Evolutionary conservation across 2,888 invertebrate genomes (phyloP), one percentile per base, ranked within the genome.

Genomic region (Pseudolycoriella hygida): DNA sequence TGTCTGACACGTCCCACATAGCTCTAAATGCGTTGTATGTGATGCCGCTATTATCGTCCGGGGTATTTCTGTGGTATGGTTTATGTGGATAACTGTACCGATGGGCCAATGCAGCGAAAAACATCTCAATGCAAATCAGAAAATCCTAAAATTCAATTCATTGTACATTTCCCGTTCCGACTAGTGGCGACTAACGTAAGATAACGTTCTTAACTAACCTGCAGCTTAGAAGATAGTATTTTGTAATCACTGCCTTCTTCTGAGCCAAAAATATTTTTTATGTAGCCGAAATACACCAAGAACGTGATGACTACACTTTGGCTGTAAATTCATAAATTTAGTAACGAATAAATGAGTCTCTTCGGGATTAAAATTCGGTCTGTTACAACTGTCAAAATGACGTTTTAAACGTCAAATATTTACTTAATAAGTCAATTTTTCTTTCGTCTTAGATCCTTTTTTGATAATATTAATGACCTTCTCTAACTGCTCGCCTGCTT

Each of bases 1-100:
- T 89, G 63, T 96, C 96, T 0, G 90, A 88, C n/a, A 96, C 80
- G 60, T 96, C 93, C 80, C 89, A 89, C 90, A 94, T 93, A 15
- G 89, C 85, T 50, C 82, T 66, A 63, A 92, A 87, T 1, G 88
- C 84, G 41, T 77, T 74, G 55, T 85, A 83, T 15, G 42, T 42
- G 0, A 60, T 57, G 49, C 73, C 68, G 15, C 69, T 66, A 55
- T 71, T 65, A 44, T 66, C 65, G 42, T 69, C 70, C 4, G 72
- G 71, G 40, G 73, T 66, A 53, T 78, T 66, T 15, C 64, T 61
- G 55, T 83, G 73, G 59, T 77, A 96, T 37, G 88, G 87, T 60
- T 82, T 78, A 63, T 92, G 87, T n/a, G 92, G 87, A 64, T 96
- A 96, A 57, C 90, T 88, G 66, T 86, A 94, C 62, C 90, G 89